Evolutionary conservation across 2,797 vertebrate genomes (phyloP), one percentile per base, ranked within the genome.

Genomic region (Pseudocheirus occidentalis): DNA sequence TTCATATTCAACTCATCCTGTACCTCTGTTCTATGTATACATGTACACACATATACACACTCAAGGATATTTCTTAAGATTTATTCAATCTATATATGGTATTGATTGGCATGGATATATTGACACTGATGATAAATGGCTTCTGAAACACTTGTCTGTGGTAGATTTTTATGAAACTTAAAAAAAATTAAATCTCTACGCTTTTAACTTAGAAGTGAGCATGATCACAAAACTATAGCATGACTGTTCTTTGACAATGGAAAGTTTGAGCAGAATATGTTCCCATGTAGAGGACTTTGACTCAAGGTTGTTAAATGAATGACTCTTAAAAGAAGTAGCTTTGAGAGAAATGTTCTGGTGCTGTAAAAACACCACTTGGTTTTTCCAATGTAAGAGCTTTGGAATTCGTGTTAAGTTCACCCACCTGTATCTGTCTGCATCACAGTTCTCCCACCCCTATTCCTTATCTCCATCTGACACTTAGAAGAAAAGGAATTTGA

Each of bases 61-160:
- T 96, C 81, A n/a, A 96, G 91, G 53, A 92, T 90, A 90, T 96
- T 95, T 92, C 73, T 96, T 94, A 96, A 93, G 87, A 90, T 95
- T 92, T 95, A 90, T 96, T 95, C 92, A 93, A 90, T 92, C 87
- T 92, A 7, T 11, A 53, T 92, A 81, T 95, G 92, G 40, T 95
- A 54, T 95, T 94, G 91, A 91, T 93, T 81, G 73, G 94, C 58
- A 92, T 92, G 91, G 53, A 73, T 18, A 57, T 62, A 29, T 95
- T 97, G 62, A 59, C 90, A 87, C 10, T 50, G 73, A 50, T 46
- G 21, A 50, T 50, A 3, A 46, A 46, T 21, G 1, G n/a, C 16
- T 40, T 73, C 73, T 81, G 21, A 81, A 81, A 46, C 21, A 81
- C 9, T 46, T 87, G 0, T 87, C 9, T 87, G 9, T 87, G 21